A percentile compares a stretch with the other conserved stretches of the same genome.
phyloP scores from a whole-genome alignment of 2,113 vertebrate species.

The Barbus barbus region DNA sequence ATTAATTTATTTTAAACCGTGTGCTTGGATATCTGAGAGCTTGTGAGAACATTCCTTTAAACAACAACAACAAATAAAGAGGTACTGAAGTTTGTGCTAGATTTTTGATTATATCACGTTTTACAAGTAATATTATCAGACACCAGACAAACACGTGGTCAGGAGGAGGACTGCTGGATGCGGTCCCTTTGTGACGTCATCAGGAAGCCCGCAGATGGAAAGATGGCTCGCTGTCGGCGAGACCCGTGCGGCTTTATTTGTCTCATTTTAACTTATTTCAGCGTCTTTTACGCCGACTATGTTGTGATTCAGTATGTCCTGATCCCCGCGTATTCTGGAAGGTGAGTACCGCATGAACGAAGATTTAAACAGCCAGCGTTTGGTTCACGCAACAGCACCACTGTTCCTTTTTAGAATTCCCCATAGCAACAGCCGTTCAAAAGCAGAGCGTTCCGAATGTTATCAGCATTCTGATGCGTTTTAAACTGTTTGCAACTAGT shows the following conservation, averaged over 20 bases:
- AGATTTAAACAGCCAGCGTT: background rate
- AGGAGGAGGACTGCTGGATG: too few relatives aligned
- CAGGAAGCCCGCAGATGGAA: slow-evolving; percentile 66
- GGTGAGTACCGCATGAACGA: slow-evolving; percentile 62
- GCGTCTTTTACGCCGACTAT: slow-evolving; percentile 82
- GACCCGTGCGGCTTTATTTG: slow-evolving; percentile 79
- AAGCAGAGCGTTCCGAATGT: background rate
- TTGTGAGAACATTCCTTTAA: background rate
- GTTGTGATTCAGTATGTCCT: slow-evolving; percentile 80
- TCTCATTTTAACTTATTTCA: slow-evolving; percentile 78
- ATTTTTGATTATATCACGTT: background rate
- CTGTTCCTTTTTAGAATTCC: background rate
- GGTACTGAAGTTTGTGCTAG: background rate
- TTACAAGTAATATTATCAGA: too few relatives aligned
- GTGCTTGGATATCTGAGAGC: background rate
- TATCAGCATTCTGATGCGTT: background rate
- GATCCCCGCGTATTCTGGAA: slow-evolving; percentile 74
- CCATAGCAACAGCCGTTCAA: background rate
- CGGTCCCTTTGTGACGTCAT: slow-evolving; percentile 67
- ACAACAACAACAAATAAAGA: too few relatives aligned
- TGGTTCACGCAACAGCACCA: background rate
- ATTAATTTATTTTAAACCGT: background rate
- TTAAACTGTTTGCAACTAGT: background rate
- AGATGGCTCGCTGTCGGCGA: slow-evolving; percentile 76
- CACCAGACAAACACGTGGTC: background rate